Base-by-base conservation (phyloP, 2,888 invertebrate genomes). In the Brachynemurus nebulosus region DNA sequence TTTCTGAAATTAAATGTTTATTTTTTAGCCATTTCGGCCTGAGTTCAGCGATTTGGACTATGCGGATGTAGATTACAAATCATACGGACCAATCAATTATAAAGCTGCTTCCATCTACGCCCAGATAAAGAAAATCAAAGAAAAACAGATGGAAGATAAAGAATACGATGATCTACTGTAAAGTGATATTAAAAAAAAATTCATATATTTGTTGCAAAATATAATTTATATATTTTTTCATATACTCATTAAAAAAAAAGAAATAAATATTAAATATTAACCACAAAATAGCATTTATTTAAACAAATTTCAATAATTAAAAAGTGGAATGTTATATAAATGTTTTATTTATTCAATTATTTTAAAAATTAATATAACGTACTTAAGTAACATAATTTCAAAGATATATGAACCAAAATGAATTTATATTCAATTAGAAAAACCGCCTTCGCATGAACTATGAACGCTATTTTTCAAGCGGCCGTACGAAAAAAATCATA, bases 61-160 rank as follows among this genome's bases (percentile, higher is more conserved):
- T 66, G 90, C 90, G 48, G 90, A 90, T 64, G 82, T 88, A 55
- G 89, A 90, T 64, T 80, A 86, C 65, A 80, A 82, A 60, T 85
- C 85, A 57, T 90, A 90, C 65, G 90, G 90, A 53, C 90, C 90
- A 39, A 89, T 90, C 62, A 86, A 90, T 68, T 90, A 90, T 68
- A 90, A 90, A 61, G 83, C 83, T 49, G 89, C 89, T 46, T 89
- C 88, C 27, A 76, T 88, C 56, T 80, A 83, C 66, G 81, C 83
- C 47, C 76, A 79, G 55, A 77, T 80, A 68, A 80, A 80, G 62
- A 76, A 78, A 60, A 69, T 74, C 8, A 72, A 70, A 54, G 57
- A 59, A 50, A 59, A 58, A 41, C 53, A 53, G 46, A 53, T 54
- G 48, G 52, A 60, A 49, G 60, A 62, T 47, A 59, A 60, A 48